A percentile compares a stretch with the other conserved stretches of the same genome.
These are phyloP conservation scores for Macquaria australasica DNA, from an alignment of 2,113 vertebrate species.

Conservation along the genomic window DNA sequence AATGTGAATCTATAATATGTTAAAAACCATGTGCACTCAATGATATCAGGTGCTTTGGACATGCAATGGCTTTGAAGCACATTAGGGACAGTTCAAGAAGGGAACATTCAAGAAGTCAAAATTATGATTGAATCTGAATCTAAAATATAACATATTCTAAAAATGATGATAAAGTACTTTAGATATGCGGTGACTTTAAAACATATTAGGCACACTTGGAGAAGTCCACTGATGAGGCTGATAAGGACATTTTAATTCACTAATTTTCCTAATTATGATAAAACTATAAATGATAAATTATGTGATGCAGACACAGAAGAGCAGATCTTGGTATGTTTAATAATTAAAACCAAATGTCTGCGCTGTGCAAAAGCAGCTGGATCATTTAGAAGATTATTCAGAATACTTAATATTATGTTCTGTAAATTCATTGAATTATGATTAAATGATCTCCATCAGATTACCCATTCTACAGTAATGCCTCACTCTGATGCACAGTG, in stretches of 20 bases:
- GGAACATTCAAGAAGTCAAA: not conserved
- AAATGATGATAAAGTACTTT: conserved; percentile 4
- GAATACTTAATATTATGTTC: not conserved
- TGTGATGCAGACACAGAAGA: not conserved
- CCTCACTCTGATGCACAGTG: conserved; percentile 1
- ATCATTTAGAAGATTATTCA: not conserved
- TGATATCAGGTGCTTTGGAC: not conserved
- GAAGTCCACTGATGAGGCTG: not conserved
- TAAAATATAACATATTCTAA: not conserved
- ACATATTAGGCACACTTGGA: not conserved
- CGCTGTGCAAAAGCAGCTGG: not conserved
- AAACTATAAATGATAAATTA: conserved; percentile 19
- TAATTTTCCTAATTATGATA: not conserved
- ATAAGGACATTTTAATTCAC: not conserved
- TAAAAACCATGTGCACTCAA: not conserved
- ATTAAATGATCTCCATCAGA: not conserved
- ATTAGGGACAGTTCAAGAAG: not conserved
- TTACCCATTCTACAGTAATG: not conserved
- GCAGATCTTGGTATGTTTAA: conserved; percentile 6
- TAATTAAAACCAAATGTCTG: not conserved
- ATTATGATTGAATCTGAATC: not conserved
- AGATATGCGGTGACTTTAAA: not conserved
- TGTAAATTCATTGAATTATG: conserved; percentile 18
- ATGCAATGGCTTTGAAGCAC: not conserved
- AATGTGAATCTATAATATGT: not conserved